Evolutionary conservation across 2,888 invertebrate species (phyloP).

Genomic region (Drosophila longiperda): DNA sequence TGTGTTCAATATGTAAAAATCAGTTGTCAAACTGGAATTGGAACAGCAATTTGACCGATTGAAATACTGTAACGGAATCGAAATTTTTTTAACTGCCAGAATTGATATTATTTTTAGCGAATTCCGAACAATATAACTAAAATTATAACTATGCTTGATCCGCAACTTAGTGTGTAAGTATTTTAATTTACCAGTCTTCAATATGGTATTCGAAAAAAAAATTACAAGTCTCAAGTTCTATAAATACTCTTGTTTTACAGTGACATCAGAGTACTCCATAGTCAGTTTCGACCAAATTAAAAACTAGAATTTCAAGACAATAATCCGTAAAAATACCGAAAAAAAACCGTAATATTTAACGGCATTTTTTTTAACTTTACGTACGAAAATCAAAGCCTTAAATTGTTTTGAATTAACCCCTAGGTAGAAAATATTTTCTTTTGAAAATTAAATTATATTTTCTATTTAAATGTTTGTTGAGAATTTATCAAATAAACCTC

Average conservation of each 20-base stretch:
- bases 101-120: not conserved
- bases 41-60: not conserved
- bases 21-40: not conserved
- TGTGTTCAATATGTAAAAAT: not conserved
- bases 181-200: not conserved
- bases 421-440: not conserved
- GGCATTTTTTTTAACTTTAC: not conserved
- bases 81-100: not conserved
- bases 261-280: not conserved
- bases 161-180: not conserved
- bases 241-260: not conserved
- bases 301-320: not conserved
- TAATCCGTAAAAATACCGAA: not conserved
- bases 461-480: not conserved
- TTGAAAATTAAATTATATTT: not conserved
- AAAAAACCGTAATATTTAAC: not conserved
- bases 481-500: not conserved
- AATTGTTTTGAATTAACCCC: not conserved
- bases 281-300: not conserved
- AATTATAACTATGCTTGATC: not conserved
- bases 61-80: not conserved
- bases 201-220: not conserved
- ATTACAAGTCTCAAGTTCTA: not conserved
- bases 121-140: too few species aligned
- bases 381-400: not conserved